Base-by-base conservation (phyloP, 2,888 invertebrate genomes). In the Microctonus aethiopoides region DNA sequence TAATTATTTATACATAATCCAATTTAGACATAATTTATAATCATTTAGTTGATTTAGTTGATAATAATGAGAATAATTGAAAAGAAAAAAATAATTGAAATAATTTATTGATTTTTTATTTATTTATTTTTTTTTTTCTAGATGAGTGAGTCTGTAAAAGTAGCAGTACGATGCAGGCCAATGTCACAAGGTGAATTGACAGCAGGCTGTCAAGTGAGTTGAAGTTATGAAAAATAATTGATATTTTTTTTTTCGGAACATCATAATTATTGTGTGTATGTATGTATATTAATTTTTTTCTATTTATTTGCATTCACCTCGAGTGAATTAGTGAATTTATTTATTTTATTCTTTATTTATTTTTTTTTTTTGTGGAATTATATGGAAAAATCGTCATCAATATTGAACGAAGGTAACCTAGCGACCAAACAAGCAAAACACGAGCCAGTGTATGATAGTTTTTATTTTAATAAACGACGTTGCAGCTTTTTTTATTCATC, bases 111-210 rank as follows among this genome's bases (percentile, higher is more conserved):
- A 68, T 16, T 32, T 46, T 67, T 52, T 39, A 4, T 39, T 57
- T 63, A 11, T 9, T n/a, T 46, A 32, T 46, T 65, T 2, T 41
- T 68, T 63, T 46, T 41, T 66, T 76, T 79, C 29, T 74, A 86
- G 86, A 86, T 86, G 86, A 84, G 84, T 71, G 94, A 94, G 86
- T 89, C 91, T 79, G 94, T 95, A 66, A 93, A 93, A 87, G 95
- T 95, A 64, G 92, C 95, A 69, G 94, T 94, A 75, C 88, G 95
- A 88, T 96, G 95, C 89, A 92, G 96, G 63, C 96, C 96, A 26
- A 92, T 95, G 91, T 95, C 94, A 88, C 89, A 89, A 74, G 89
- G 92, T 76, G 96, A 96, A 87, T 70, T 79, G 74, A 82, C 83
- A 60, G 81, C 83, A 70, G 83, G 82, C 72, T 83, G 84, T 78